Base-by-base conservation (phyloP, 1,140 invertebrate genomes). In the Triops longicaudatus region DNA sequence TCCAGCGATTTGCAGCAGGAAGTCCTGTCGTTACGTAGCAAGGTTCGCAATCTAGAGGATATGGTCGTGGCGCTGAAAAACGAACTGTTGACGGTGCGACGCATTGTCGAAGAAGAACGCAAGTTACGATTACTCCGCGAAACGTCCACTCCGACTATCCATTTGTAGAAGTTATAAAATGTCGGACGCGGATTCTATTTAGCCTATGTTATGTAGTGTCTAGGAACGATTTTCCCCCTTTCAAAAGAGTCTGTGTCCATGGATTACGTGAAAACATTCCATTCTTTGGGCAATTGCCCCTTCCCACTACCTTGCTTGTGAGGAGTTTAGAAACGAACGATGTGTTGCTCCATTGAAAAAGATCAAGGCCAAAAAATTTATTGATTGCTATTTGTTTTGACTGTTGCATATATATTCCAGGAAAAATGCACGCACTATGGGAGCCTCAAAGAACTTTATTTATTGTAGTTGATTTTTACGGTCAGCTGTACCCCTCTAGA, bases 1-100 rank as follows among this genome's bases (percentile, higher is more conserved):
- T 41, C 37, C 26, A 43, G 37, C 37, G 74, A 75, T 44, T 31
- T 77, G 28, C 72, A 77, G 37, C 76, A 74, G 10, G 76, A 77
- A 42, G 41, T 77, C 22, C 72, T 73, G 9, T 26, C 28, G 26
- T 73, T 77, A 11, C 76, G 27, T 27, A 71, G 63, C 43, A 72
- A 72, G 10, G 76, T 77, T 26, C 63, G 63, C 26, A 73, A 71
- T 14, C 26, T 77, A 27, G 76, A 77, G 26, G 72, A 31, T 26
- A 77, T 72, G 26, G 76, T 77, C 7, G 14, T 42, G 26, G 73
- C 26, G 27, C 72, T 77, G 14, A 71, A 73, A 43, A 42, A n/a
- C 41, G 76, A 77, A 31, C 72, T 77, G 28, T 41, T 43, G n/a
- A 22, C 50, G 14, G 50, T 63, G 50, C 50, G 50, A 22, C 50